Conservation (phyloP, 2,113 vertebrate genomes). For the Cryptomyrus ogoouensis region DNA sequence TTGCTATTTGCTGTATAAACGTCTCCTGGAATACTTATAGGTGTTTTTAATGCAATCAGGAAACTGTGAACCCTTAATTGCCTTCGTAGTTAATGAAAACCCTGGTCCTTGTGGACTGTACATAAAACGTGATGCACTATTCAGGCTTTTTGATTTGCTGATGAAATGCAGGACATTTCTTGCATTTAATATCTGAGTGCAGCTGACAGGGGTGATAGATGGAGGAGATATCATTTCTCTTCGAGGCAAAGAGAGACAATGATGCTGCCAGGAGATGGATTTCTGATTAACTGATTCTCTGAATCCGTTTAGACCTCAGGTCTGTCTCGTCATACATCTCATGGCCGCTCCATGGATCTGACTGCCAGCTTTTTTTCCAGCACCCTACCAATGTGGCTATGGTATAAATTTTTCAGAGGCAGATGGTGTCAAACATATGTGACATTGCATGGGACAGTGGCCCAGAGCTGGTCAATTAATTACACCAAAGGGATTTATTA, state of each 20-base stretch:
- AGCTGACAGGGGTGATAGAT: background rate
- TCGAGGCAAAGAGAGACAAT: background rate
- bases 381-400: background rate
- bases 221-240: background rate
- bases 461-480: constrained; percentile 52
- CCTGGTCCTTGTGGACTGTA: background rate
- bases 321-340: background rate
- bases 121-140: background rate
- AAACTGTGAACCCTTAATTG: background rate
- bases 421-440: constrained; percentile 32
- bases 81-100: background rate
- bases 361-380: background rate
- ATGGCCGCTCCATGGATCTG: background rate
- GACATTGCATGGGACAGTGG: constrained; percentile 19
- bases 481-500: constrained; percentile 49
- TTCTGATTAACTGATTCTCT: background rate
- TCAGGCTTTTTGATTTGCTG: background rate
- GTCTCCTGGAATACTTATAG: background rate
- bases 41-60: background rate
- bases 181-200: background rate
- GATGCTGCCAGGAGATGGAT: background rate
- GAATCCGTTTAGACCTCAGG: background rate
- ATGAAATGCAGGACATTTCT: background rate
- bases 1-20: background rate
- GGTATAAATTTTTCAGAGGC: constrained; percentile 17